Evolutionary conservation across 1,140 invertebrate species (phyloP), one percentile per base, ranked within the genome.

Genomic region (Capitella teleta): DNA sequence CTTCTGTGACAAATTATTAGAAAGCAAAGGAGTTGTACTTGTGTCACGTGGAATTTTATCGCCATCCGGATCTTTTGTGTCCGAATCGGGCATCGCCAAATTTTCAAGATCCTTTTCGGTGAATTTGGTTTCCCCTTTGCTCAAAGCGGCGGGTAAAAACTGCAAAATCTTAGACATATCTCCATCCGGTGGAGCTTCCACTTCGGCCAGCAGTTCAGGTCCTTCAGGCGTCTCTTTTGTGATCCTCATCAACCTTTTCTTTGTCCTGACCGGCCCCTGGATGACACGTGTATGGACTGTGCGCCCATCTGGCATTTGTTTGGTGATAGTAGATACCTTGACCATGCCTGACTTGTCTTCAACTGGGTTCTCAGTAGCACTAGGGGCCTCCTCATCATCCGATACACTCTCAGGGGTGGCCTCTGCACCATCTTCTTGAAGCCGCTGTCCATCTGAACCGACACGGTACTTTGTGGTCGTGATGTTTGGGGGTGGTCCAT

Each of bases 231-330:
- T 49, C 5, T 49, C 47, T 0, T 37, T 32, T 10, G 18, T 49
- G 16, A 49, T 37, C n/a, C 36, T 34, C 0, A 49, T 21, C 18
- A 49, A 24, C 47, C 36, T 37, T 24, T 37, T 49, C 14, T 19
- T 49, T 23, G 34, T 38, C 21, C 25, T 49, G 32, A 38, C 32
- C 5, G 47, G 47, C n/a, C 47, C 47, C 5, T 28, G 47, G 6
- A 49, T 38, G 47, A 49, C 30, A 16, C 36, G 30, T 5, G 47
- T 49, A 25, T 49, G 47, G 0, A 49, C 47, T 23, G 19, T 38
- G 8, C 47, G 16, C 16, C 47, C 47, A 24, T 49, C 47, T 12
- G 30, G 32, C 3, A 49, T n/a, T 2, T 36, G 21, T 18, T 38
- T 37, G 12, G 47, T 38, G 18, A 38, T 40, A 32, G 47, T 49